Evolutionary conservation across 92 coral and sea anemone genomes (phyloP).

Genomic region (Heteractis magnifica): DNA sequence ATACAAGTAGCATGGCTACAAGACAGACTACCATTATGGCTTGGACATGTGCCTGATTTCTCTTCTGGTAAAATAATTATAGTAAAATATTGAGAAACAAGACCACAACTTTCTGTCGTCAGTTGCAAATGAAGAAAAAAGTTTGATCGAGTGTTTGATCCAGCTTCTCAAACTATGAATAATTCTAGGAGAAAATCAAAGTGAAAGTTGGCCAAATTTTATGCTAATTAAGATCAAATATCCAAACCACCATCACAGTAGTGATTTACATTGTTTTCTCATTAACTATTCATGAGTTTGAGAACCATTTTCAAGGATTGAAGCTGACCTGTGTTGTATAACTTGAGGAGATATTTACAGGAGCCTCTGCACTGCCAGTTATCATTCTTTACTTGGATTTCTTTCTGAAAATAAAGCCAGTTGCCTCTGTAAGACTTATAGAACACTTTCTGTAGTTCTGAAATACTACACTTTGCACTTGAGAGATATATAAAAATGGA

Average conservation of each 20-base stretch:
- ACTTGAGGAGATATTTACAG: conserved; percentile 28
- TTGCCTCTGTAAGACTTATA: background rate
- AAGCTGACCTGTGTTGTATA: conserved; percentile 34
- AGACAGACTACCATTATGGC: background rate
- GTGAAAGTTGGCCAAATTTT: too few relatives aligned
- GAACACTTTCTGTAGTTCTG: background rate
- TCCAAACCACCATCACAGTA: too few relatives aligned
- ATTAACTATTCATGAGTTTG: too few relatives aligned
- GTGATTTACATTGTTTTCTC: too few relatives aligned
- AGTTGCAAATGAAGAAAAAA: too few relatives aligned
- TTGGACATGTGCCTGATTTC: background rate
- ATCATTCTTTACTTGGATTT: background rate
- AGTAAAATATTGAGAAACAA: background rate
- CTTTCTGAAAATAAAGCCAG: conserved; percentile 8
- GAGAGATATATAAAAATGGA: too few relatives aligned
- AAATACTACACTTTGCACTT: too few relatives aligned
- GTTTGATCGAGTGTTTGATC: too few relatives aligned
- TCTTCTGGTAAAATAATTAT: background rate
- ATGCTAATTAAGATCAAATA: too few relatives aligned
- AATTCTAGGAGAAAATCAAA: too few relatives aligned
- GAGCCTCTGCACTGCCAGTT: conserved; percentile 27
- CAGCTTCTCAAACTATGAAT: too few relatives aligned
- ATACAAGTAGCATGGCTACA: background rate
- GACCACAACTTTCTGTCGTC: background rate
- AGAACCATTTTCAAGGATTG: too few relatives aligned